Percentiles rank a stretch among this genome's conserved stretches.
Evolutionary conservation across 1,140 invertebrate genomes (phyloP).

Genomic region (Dufourea novaeangliae): DNA sequence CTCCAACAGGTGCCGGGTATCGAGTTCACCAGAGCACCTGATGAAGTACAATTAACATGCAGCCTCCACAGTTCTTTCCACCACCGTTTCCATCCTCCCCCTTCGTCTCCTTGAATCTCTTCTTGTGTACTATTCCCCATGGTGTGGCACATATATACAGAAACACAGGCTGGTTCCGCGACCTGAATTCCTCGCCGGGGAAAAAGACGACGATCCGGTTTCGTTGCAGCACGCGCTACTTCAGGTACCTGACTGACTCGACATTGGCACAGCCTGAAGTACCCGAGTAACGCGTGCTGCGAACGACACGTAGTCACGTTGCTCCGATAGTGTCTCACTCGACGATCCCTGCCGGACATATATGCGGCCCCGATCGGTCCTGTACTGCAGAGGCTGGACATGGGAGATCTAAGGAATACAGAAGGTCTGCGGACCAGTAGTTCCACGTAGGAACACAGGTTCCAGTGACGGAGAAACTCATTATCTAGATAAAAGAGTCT

Average conservation of each 20-base stretch:
- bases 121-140: no score
- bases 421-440: no score
- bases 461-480: no score
- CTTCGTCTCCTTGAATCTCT: no score
- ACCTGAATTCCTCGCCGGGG: constrained; percentile 4
- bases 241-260: constrained; percentile 96
- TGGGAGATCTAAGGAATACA: no score
- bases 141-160: no score
- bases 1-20: constrained; percentile 98
- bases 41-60: constrained; percentile 99
- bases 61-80: constrained; percentile 71
- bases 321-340: background rate
- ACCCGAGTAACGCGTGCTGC: constrained; percentile 88
- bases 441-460: no score
- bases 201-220: constrained; percentile 62
- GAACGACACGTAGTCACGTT: constrained; percentile 67
- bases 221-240: constrained; percentile 94
- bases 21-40: constrained; percentile 96
- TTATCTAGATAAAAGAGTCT: no score
- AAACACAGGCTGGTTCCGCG: no score
- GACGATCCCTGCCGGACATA: background rate
- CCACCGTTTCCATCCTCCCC: background rate
- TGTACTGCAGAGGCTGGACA: no score
- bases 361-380: no score
- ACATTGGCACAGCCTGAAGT: constrained; percentile 84